phyloP scores from a whole-genome alignment of 2,113 vertebrate genomes.

The Eublepharis macularius region DNA sequence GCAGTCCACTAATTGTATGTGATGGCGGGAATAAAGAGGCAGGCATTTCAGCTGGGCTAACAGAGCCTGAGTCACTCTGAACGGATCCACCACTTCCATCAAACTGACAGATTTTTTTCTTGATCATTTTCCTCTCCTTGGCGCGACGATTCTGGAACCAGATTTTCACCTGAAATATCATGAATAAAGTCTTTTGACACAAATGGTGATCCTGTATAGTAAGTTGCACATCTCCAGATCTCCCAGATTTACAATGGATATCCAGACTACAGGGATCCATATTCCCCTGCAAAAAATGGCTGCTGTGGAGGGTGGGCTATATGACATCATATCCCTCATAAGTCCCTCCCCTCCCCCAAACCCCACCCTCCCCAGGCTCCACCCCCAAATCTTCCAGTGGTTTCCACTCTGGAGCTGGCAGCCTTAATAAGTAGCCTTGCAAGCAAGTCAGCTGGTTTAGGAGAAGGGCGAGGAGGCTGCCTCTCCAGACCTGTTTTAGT shows the following conservation, averaged over 20 bases:
- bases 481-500: neutral
- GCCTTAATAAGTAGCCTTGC: neutral
- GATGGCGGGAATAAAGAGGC: constrained; percentile 81
- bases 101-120: constrained; percentile 92
- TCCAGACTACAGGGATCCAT: too few species aligned
- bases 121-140: constrained; percentile 92
- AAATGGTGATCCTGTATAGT: neutral
- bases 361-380: too few species aligned
- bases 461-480: neutral
- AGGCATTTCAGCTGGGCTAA: constrained; percentile 86
- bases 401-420: too few species aligned
- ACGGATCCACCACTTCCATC: constrained; percentile 86
- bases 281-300: too few species aligned
- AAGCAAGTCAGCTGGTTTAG: neutral
- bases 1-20: constrained; percentile 81
- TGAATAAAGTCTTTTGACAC: neutral
- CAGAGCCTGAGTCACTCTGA: constrained; percentile 92
- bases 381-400: too few species aligned
- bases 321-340: too few species aligned
- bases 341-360: too few species aligned
- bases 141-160: constrained; percentile 96
- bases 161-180: constrained; percentile 86
- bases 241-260: too few species aligned
- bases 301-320: too few species aligned
- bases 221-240: neutral